These are phyloP conservation scores for Palythoa heliodiscus DNA, from an alignment of 92 coral and sea anemone species.

Conservation along the genomic window DNA sequence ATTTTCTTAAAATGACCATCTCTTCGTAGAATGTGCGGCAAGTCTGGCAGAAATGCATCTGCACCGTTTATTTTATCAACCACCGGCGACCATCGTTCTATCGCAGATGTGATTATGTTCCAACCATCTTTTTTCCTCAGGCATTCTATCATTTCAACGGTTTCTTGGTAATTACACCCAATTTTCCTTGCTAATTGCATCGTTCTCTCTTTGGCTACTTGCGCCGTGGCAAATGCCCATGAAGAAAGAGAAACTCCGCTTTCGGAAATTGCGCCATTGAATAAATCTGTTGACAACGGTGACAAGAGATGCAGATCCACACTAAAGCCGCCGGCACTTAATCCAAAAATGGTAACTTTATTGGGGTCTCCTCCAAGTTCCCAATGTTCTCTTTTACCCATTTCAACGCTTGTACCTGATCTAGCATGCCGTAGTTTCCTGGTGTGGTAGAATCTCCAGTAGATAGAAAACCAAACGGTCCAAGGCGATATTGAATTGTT, in stretches of 20 bases:
- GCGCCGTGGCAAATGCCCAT: not conserved
- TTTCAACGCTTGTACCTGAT: not conserved
- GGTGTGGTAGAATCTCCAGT: not conserved
- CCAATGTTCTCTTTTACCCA: no score
- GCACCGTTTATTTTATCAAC: not conserved
- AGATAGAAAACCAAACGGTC: no score
- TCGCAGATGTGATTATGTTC: not conserved
- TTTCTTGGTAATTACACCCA: not conserved
- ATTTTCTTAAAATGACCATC: not conserved
- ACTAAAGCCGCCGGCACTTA: no score
- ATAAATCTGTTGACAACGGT: not conserved
- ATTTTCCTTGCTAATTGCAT: not conserved
- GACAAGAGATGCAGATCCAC: not conserved
- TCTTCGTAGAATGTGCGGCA: not conserved
- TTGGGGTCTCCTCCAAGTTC: not conserved
- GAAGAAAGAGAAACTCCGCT: not conserved
- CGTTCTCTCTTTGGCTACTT: not conserved
- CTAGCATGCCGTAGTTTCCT: not conserved
- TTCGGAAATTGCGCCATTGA: not conserved
- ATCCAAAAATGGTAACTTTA: no score
- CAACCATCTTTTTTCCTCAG: not conserved
- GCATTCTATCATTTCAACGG: not conserved
- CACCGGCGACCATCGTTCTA: not conserved
- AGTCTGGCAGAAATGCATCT: not conserved
- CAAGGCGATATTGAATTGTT: not conserved